Percentiles rank a stretch among this genome's conserved stretches.
phyloP scores from a whole-genome alignment of 1,140 invertebrate genomes.

The Macrobrachium rosenbergii region DNA sequence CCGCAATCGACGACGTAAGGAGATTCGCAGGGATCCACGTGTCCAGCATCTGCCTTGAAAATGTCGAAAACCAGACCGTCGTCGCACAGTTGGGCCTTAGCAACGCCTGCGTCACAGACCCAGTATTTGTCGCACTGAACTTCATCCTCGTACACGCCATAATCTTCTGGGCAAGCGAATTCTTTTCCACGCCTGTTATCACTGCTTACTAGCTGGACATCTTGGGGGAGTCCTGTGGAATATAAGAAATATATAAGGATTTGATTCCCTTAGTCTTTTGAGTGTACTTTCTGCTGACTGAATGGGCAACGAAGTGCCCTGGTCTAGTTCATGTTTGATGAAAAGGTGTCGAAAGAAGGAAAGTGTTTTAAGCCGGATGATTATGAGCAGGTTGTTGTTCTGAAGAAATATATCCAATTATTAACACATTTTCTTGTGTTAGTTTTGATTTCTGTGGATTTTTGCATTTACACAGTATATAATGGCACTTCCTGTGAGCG shows the following conservation, averaged over 20 bases:
- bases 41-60: conserved; percentile 50
- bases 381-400: no score
- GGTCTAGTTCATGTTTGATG: no score
- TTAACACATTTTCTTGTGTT: no score
- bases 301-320: no score
- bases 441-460: no score
- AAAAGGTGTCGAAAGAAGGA: no score
- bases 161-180: conserved; percentile 81
- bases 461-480: no score
- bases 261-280: background rate
- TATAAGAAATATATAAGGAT: background rate
- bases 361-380: no score
- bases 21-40: conserved; percentile 68
- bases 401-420: no score
- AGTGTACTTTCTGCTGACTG: background rate
- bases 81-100: conserved; percentile 83
- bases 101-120: conserved; percentile 82
- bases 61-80: conserved; percentile 88
- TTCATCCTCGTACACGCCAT: conserved; percentile 84
- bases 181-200: background rate
- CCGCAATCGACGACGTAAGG: conserved; percentile 69
- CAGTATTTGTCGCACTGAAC: conserved; percentile 88
- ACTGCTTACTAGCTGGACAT: background rate
- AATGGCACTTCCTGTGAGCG: no score
- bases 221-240: background rate